A percentile compares a stretch with the other conserved stretches of the same genome.
These are phyloP conservation scores for Argyrosomus regius DNA, from an alignment of 2,797 vertebrate species.

Conservation along the genomic window DNA sequence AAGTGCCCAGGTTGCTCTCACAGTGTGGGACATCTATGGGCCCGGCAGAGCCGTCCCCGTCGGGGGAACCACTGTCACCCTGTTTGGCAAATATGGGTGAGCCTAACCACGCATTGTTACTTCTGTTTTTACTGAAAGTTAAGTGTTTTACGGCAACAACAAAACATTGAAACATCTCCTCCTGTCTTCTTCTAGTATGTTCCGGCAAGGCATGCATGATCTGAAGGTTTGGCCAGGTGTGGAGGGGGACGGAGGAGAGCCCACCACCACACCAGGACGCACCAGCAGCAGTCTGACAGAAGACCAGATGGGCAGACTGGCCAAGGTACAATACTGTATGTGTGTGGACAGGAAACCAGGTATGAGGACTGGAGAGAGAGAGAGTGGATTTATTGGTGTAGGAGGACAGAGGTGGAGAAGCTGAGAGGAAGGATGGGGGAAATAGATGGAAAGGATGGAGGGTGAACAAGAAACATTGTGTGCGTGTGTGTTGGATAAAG, in stretches of 20 bases:
- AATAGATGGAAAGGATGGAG: not conserved
- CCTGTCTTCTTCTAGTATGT: conserved; percentile 88
- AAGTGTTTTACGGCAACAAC: not conserved
- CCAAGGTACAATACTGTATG: conserved; percentile 88
- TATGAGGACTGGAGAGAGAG: not conserved
- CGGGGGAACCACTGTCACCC: conserved; percentile 95
- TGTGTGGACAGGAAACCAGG: not conserved
- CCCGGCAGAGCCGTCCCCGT: conserved; percentile 95
- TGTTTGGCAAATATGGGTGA: conserved; percentile 95
- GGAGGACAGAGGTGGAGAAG: not conserved
- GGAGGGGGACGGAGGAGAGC: conserved; percentile 95
- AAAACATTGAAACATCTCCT: not conserved
- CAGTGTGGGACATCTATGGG: conserved; percentile 98
- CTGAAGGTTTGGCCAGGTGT: conserved; percentile 98
- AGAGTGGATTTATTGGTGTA: not conserved
- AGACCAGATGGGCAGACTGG: conserved; percentile 98
- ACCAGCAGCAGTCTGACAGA: conserved; percentile 94
- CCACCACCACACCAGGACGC: conserved; percentile 94
- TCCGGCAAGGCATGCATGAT: conserved; percentile 99
- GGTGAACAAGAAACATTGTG: conserved; percentile 32
- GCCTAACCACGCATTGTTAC: not conserved
- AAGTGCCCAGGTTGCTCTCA: conserved; percentile 95
- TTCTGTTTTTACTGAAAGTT: not conserved
- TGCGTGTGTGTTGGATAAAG: conserved; percentile 24
- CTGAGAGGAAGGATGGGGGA: not conserved